Conservation (phyloP, 2,888 invertebrate genomes). For the Thera britannica region DNA sequence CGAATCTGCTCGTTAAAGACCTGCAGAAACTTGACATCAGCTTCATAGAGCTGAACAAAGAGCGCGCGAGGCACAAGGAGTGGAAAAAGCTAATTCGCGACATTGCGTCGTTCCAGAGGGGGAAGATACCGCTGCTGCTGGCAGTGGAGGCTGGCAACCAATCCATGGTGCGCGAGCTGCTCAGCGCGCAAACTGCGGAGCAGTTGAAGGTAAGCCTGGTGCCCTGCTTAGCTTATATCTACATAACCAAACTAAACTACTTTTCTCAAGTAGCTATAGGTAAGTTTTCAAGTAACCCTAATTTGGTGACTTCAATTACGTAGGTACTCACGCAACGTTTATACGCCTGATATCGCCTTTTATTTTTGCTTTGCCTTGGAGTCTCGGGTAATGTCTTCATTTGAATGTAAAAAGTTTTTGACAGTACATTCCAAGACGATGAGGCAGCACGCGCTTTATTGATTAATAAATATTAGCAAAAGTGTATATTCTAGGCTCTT, state of each 20-base stretch:
- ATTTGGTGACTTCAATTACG: not conserved
- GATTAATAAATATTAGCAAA: not conserved
- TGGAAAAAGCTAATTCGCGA: constrained; percentile 85
- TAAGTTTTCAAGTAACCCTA: not conserved
- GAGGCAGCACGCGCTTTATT: constrained; percentile 1
- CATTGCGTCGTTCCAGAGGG: constrained; percentile 90
- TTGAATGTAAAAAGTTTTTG: constrained; percentile 33
- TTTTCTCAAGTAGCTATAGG: constrained; percentile 5
- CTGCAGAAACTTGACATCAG: constrained; percentile 79
- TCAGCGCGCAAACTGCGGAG: constrained; percentile 93
- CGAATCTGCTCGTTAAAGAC: constrained; percentile 66
- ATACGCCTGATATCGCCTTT: constrained; percentile 25
- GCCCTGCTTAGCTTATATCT: constrained; percentile 31
- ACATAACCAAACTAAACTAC: not conserved
- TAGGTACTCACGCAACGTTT: constrained; percentile 1
- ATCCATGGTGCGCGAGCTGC: constrained; percentile 96
- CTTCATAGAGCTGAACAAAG: constrained; percentile 81
- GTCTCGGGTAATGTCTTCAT: constrained; percentile 33
- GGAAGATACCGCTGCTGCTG: constrained; percentile 96
- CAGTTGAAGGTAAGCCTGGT: constrained; percentile 88
- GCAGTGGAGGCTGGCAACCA: constrained; percentile 98
- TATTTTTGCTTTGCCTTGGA: constrained; percentile 31
- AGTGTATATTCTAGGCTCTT: not conserved
- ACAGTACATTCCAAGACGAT: constrained; percentile 1
- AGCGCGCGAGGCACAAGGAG: constrained; percentile 79